Evolutionary conservation across 2,113 vertebrate species (phyloP).

Genomic region (Tamias sibiricus): DNA sequence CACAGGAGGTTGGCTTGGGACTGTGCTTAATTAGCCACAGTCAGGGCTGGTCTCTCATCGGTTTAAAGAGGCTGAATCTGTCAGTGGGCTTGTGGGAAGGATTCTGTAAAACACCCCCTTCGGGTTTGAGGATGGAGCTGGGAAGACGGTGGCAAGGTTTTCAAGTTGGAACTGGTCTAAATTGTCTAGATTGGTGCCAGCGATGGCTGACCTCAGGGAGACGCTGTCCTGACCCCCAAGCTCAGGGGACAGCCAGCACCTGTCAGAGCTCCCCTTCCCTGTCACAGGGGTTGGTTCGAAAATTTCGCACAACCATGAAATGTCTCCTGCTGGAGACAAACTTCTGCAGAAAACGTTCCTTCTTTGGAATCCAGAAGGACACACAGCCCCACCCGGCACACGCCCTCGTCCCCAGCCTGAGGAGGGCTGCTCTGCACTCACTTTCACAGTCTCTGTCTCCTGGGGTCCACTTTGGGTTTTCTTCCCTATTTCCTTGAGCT

Average conservation of each 20-base stretch:
- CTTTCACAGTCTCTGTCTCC: background rate
- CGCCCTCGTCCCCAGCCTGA: too few relatives aligned
- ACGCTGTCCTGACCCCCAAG: background rate
- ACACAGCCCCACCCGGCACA: too few relatives aligned
- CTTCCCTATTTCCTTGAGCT: too few relatives aligned
- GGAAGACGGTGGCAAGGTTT: background rate
- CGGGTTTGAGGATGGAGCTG: background rate
- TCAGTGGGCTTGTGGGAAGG: slow-evolving; percentile 2
- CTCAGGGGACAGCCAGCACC: background rate
- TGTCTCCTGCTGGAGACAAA: too few relatives aligned
- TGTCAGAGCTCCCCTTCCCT: background rate
- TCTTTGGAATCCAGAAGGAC: background rate
- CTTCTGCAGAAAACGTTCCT: background rate
- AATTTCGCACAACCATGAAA: too few relatives aligned
- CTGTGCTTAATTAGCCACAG: slow-evolving; percentile 37
- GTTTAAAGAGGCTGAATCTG: slow-evolving; percentile 45
- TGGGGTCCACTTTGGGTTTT: background rate
- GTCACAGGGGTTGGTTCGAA: too few relatives aligned
- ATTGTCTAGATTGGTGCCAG: background rate
- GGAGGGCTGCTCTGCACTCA: too few relatives aligned
- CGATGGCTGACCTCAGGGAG: background rate
- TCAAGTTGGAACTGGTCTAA: background rate
- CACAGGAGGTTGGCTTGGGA: slow-evolving; percentile 62
- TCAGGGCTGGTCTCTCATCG: slow-evolving; percentile 4
- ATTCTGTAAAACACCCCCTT: background rate